A percentile compares a stretch with the other conserved stretches of the same genome.
Evolutionary conservation across 2,113 vertebrate genomes (phyloP).

Genomic region (Rutilus rutilus): DNA sequence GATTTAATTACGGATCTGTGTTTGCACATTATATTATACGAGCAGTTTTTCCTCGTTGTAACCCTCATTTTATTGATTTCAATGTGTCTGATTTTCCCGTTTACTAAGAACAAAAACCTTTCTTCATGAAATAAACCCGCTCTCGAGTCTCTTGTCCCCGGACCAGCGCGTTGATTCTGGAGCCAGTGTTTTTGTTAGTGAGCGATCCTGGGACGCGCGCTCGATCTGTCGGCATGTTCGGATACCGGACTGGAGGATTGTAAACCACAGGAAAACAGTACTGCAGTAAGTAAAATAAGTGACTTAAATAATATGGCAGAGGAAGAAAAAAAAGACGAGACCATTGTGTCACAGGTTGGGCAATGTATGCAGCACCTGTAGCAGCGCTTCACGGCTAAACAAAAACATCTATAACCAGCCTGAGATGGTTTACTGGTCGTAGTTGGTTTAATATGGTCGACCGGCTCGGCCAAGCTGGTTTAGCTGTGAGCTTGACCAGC

Average conservation of each 20-base stretch:
- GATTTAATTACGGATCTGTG: conserved; percentile 27
- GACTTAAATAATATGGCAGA: neutral
- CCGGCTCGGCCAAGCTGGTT: neutral
- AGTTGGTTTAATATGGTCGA: neutral
- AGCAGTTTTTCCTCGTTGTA: neutral
- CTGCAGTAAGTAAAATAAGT: conserved; percentile 8
- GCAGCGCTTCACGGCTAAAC: neutral
- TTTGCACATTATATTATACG: neutral
- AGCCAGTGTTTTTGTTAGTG: conserved; percentile 21
- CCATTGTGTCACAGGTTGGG: neutral
- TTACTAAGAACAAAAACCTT: neutral
- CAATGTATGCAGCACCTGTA: conserved; percentile 23
- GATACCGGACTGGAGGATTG: conserved; percentile 9
- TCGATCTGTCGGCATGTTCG: conserved; percentile 30
- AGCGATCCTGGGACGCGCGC: conserved; percentile 35
- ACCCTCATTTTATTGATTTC: neutral
- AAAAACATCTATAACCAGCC: neutral
- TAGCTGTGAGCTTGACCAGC: neutral
- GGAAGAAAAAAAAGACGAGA: neutral
- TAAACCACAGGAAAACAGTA: conserved; percentile 14
- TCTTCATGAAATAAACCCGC: neutral
- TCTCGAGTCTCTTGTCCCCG: neutral
- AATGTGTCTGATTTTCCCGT: neutral
- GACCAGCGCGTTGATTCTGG: neutral
- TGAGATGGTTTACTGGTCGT: neutral